A percentile compares a stretch with the other conserved stretches of the same genome.
phyloP scores from a whole-genome alignment of 2,797 vertebrate species.

The Eutrigla gurnardus region DNA sequence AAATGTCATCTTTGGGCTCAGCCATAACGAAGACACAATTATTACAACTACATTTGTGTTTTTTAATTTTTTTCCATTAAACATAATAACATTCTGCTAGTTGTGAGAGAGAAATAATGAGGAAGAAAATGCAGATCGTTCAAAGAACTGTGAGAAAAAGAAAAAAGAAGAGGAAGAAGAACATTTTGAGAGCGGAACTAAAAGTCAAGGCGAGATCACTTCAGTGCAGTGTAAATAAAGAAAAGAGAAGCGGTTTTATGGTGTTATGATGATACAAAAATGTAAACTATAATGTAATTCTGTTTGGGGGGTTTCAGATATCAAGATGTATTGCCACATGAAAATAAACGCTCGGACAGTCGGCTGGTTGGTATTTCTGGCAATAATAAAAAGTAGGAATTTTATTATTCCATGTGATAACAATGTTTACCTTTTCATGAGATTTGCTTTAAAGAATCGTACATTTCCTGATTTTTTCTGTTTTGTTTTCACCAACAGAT shows the following conservation, averaged over 20 bases:
- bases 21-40: too few species aligned
- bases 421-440: background rate
- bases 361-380: slow-evolving; percentile 33
- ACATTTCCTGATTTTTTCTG: background rate
- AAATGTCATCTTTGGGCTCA: too few species aligned
- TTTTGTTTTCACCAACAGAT: slow-evolving; percentile 37
- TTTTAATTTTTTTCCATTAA: background rate
- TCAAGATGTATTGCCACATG: background rate
- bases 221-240: background rate
- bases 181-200: background rate
- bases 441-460: background rate
- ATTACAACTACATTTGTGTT: background rate
- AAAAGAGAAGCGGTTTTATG: background rate
- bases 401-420: background rate
- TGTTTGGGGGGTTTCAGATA: slow-evolving; percentile 34
- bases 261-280: background rate
- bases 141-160: background rate
- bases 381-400: slow-evolving; percentile 46
- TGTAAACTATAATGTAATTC: background rate
- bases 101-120: background rate
- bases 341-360: slow-evolving; percentile 27
- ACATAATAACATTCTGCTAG: background rate
- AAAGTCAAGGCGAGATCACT: background rate
- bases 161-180: background rate
- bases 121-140: background rate